These are phyloP conservation scores for Dendronephthya gigantea DNA, from an alignment of 64 coral and sea anemone species.

Conservation along the genomic window DNA sequence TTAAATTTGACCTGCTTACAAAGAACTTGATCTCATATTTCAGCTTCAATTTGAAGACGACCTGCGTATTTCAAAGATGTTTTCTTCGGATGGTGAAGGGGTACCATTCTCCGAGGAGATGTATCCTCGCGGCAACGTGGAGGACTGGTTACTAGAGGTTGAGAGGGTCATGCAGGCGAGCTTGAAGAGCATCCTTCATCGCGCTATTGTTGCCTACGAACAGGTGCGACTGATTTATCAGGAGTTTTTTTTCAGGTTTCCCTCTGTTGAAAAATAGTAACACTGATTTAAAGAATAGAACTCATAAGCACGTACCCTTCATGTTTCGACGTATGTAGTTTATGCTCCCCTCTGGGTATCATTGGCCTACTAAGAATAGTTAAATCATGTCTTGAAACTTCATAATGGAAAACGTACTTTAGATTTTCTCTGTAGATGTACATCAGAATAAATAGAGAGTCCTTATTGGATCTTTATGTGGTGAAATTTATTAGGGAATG, in stretches of 20 bases:
- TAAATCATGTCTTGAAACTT: too few species aligned
- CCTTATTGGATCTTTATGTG: too few species aligned
- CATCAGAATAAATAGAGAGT: too few species aligned
- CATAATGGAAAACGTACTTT: too few species aligned
- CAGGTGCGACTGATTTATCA: not conserved
- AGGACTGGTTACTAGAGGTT: constrained; percentile 96
- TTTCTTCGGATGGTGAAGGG: constrained; percentile 85
- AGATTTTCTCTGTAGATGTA: too few species aligned
- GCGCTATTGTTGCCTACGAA: not conserved
- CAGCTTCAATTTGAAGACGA: constrained; percentile 94
- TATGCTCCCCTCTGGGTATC: too few species aligned
- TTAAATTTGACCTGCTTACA: not conserved
- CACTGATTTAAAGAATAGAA: too few species aligned
- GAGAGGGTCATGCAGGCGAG: constrained; percentile 71
- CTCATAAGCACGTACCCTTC: too few species aligned
- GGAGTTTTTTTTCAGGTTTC: not conserved
- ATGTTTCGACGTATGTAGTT: too few species aligned
- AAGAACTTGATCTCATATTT: not conserved
- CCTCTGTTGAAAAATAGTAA: too few species aligned
- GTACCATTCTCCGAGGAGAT: constrained; percentile 69
- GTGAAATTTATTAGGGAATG: too few species aligned
- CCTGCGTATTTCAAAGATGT: constrained; percentile 92
- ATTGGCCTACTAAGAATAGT: too few species aligned
- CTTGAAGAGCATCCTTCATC: constrained; percentile 19
- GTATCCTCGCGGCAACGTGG: constrained; percentile 90